Percentiles rank a stretch among this genome's conserved stretches.
Conservation (phyloP, 2,797 vertebrate genomes). For the Notolabrus celidotus region DNA sequence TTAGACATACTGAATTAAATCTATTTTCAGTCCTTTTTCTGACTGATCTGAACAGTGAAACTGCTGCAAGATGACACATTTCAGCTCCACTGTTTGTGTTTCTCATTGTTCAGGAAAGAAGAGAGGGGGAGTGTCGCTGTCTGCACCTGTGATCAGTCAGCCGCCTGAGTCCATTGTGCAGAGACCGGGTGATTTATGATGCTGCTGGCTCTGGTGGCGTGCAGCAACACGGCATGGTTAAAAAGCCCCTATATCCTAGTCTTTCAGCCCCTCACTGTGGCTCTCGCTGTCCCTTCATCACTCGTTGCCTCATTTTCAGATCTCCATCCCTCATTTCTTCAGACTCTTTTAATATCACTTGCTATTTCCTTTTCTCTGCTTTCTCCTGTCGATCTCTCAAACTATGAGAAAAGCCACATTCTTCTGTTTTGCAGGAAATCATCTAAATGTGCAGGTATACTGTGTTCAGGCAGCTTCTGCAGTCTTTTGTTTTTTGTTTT, state of each 20-base stretch:
- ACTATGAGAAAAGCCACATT: not conserved
- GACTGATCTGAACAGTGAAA: constrained; percentile 21
- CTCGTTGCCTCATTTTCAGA: constrained; percentile 39
- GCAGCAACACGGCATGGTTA: constrained; percentile 55
- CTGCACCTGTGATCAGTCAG: constrained; percentile 67
- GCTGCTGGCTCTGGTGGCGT: constrained; percentile 47
- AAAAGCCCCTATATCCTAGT: constrained; percentile 48
- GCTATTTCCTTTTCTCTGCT: constrained; percentile 10
- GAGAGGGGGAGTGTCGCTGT: constrained; percentile 17
- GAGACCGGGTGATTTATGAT: constrained; percentile 50
- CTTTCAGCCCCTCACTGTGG: constrained; percentile 31
- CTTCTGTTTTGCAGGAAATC: not conserved
- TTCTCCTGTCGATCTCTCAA: not conserved
- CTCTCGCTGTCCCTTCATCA: constrained; percentile 44
- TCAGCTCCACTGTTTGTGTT: constrained; percentile 36
- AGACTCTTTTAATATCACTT: constrained; percentile 33
- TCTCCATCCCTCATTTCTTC: constrained; percentile 47
- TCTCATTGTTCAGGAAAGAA: constrained; percentile 1
- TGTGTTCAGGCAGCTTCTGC: constrained; percentile 12
- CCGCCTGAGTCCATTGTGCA: constrained; percentile 29
- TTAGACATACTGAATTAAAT: constrained; percentile 31
- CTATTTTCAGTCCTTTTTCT: not conserved
- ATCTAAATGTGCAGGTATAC: constrained; percentile 14
- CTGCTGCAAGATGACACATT: constrained; percentile 8
- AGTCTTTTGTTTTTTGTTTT: constrained; percentile 6